These are phyloP conservation scores for Ichneumoninae sp. DNA, from an alignment of 2,888 invertebrate genomes.

Conservation along the genomic window DNA sequence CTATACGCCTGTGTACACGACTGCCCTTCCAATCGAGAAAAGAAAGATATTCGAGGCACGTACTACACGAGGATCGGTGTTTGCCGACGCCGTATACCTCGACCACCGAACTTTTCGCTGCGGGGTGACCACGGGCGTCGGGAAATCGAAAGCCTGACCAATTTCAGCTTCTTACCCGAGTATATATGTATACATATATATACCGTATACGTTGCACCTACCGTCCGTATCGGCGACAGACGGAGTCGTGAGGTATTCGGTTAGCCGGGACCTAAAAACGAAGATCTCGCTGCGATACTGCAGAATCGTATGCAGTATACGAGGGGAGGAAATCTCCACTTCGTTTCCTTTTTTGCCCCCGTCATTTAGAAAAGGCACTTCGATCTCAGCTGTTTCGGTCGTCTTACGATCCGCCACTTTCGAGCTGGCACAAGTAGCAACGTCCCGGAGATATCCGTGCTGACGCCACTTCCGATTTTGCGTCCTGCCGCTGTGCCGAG, in stretches of 20 bases:
- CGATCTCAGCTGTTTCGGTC: conserved; percentile 57
- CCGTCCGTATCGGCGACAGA: conserved; percentile 43
- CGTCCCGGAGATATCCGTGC: conserved; percentile 56
- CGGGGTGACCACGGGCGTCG: conserved; percentile 43
- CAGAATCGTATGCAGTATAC: conserved; percentile 11
- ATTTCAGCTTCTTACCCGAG: conserved; percentile 23
- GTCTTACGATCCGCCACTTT: conserved; percentile 51
- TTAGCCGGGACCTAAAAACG: conserved; percentile 24
- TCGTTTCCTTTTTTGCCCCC: conserved; percentile 12
- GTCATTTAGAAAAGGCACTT: conserved; percentile 34
- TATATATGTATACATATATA: conserved; percentile 3
- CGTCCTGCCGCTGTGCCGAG: conserved; percentile 23
- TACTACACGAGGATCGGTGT: conserved; percentile 50
- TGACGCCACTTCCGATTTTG: conserved; percentile 35
- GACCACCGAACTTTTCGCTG: conserved; percentile 40
- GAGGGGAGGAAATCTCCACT: conserved; percentile 51
- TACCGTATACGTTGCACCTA: conserved; percentile 44
- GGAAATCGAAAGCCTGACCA: conserved; percentile 52
- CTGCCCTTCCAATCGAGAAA: conserved; percentile 34
- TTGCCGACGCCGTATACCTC: conserved; percentile 38
- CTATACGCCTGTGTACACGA: conserved; percentile 28
- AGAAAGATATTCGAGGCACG: conserved; percentile 49
- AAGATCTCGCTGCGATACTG: conserved; percentile 10
- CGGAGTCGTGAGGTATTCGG: conserved; percentile 21
- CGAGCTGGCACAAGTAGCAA: conserved; percentile 47